A percentile compares a stretch with the other conserved stretches of the same genome.
Conservation (phyloP, 1,140 invertebrate genomes). For the Adoxophyes honmai region DNA sequence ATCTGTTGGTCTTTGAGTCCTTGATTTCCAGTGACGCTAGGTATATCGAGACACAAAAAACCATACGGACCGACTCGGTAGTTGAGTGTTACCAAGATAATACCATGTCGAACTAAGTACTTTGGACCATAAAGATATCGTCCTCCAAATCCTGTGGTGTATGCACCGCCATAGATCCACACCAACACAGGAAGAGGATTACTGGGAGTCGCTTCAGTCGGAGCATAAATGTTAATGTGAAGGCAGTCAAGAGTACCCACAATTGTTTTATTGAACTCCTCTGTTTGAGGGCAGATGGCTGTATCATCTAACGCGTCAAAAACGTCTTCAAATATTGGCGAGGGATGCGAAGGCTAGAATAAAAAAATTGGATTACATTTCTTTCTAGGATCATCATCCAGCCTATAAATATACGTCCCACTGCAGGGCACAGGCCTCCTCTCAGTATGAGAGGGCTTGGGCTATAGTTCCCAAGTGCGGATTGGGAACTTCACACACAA, state of each 20-base stretch:
- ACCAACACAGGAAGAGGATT: slow-evolving; percentile 79
- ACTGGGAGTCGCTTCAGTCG: slow-evolving; percentile 11
- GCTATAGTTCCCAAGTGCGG: too few relatives aligned
- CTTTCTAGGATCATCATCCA: too few relatives aligned
- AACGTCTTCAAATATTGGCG: neutral
- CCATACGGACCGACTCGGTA: slow-evolving; percentile 79
- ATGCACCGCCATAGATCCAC: slow-evolving; percentile 84
- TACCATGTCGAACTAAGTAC: slow-evolving; percentile 71
- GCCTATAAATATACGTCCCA: too few relatives aligned
- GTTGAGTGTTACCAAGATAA: slow-evolving; percentile 79
- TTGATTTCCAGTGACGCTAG: slow-evolving; percentile 81
- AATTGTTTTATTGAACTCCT: slow-evolving; percentile 5
- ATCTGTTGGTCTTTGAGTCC: slow-evolving; percentile 82
- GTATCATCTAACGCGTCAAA: neutral
- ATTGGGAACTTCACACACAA: too few relatives aligned
- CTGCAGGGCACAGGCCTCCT: too few relatives aligned
- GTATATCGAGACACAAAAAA: slow-evolving; percentile 81
- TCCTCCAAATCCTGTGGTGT: slow-evolving; percentile 71
- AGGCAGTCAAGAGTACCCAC: slow-evolving; percentile 30
- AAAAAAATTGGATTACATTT: too few relatives aligned
- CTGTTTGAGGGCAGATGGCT: neutral
- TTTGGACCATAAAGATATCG: slow-evolving; percentile 61
- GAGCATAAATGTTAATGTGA: slow-evolving; percentile 29
- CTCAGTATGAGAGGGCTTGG: too few relatives aligned
- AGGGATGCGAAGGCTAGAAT: too few relatives aligned